phyloP scores from a whole-genome alignment of 2,113 vertebrate genomes.

The Vidua macroura region DNA sequence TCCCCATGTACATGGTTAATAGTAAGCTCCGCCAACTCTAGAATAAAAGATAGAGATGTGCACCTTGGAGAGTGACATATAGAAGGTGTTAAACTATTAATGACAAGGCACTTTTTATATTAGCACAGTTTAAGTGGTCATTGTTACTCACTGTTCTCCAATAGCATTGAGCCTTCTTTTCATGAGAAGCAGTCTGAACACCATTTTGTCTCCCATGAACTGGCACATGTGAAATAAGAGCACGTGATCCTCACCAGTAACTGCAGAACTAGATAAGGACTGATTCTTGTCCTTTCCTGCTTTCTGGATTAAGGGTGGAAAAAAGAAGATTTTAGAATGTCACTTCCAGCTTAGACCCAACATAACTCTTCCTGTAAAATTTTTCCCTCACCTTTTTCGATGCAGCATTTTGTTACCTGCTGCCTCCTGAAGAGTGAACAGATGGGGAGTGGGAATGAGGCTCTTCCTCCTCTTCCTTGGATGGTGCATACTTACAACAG shows the following conservation, averaged over 20 bases:
- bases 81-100: not conserved
- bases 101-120: not conserved
- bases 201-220: not conserved
- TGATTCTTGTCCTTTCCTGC: not conserved
- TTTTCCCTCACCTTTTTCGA: not conserved
- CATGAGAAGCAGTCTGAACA: not conserved
- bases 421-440: not conserved
- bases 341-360: not conserved
- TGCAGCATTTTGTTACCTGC: not conserved
- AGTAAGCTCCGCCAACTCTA: not conserved
- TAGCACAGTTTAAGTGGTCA: not conserved
- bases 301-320: not conserved
- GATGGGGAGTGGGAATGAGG: rapidly evolving
- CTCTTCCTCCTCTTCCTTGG: not conserved
- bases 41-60: not conserved
- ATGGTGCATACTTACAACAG: not conserved
- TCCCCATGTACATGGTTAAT: not conserved
- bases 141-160: not conserved
- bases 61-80: not conserved
- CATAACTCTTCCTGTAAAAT: not conserved
- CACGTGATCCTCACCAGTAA: not conserved
- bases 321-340: not conserved
- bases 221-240: not conserved
- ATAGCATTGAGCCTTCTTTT: not conserved
- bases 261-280: not conserved